Percentiles rank a stretch among this genome's conserved stretches.
These are phyloP conservation scores for Frankliniella intonsa DNA, from an alignment of 2,888 invertebrate species.

Conservation along the genomic window DNA sequence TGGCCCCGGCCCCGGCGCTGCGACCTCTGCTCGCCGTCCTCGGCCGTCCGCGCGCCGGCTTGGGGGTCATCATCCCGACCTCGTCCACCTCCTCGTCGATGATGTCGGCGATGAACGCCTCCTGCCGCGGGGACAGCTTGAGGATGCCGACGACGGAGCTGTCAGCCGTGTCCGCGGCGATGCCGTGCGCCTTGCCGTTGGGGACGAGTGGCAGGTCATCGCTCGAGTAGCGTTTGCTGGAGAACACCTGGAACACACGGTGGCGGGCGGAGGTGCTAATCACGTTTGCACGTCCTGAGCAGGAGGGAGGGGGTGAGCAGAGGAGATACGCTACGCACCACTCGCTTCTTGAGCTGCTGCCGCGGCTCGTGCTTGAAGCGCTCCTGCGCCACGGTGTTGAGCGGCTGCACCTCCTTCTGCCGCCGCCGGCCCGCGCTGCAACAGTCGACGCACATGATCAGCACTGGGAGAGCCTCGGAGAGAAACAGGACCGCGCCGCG, in stretches of 20 bases:
- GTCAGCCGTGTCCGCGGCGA: neutral
- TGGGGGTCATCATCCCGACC: neutral
- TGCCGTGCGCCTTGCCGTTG: neutral
- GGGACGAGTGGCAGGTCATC: neutral
- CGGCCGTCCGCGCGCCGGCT: neutral
- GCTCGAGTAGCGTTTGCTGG: neutral
- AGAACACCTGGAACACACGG: neutral
- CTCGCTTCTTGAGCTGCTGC: neutral
- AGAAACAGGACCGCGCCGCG: neutral
- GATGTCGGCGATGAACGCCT: too few relatives aligned
- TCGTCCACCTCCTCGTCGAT: neutral
- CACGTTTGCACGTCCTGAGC: neutral
- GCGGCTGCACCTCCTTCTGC: neutral
- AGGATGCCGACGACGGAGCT: neutral
- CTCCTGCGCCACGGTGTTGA: conserved; percentile 11
- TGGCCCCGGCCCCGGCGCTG: neutral
- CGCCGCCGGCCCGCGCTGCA: neutral
- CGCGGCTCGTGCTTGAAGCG: conserved; percentile 5
- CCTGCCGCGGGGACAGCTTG: neutral
- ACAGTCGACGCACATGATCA: neutral
- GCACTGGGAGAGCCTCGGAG: neutral
- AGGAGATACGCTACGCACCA: neutral
- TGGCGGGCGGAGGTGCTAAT: too few relatives aligned
- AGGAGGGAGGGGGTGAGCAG: neutral
- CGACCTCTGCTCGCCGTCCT: neutral